phyloP scores from a whole-genome alignment of 2,113 vertebrate species.

The Willisornis vidua region DNA sequence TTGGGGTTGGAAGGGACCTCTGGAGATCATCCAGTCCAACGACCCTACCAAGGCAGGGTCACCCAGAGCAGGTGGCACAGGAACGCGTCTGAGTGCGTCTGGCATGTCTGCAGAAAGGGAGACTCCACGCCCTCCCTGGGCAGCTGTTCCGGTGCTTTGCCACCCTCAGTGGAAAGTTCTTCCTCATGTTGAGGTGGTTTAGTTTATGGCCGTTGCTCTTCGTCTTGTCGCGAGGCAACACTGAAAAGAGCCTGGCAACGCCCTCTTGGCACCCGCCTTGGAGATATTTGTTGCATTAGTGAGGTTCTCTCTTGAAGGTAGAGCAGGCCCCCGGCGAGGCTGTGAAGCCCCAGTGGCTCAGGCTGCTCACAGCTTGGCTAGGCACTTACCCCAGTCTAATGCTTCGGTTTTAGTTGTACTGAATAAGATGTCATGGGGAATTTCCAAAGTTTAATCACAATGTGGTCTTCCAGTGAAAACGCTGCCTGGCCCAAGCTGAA shows the following conservation, averaged over 20 bases:
- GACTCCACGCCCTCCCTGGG: background rate
- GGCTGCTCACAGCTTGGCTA: background rate
- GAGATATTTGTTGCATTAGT: accelerated
- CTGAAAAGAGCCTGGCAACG: no score
- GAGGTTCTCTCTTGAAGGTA: background rate
- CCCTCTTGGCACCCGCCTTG: background rate
- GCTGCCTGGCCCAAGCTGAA: background rate
- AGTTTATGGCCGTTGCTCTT: background rate
- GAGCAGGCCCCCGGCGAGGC: background rate
- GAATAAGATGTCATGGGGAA: background rate
- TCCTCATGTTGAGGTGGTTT: background rate
- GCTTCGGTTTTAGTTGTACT: background rate
- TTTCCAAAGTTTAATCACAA: background rate
- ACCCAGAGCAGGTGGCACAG: background rate
- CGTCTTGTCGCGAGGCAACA: background rate
- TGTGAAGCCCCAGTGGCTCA: background rate
- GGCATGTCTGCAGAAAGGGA: background rate
- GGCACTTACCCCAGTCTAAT: accelerated
- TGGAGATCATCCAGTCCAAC: background rate
- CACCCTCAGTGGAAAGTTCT: background rate
- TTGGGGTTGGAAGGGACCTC: no score
- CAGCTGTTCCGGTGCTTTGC: background rate
- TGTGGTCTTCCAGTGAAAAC: background rate
- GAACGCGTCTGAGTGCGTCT: background rate
- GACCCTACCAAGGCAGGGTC: background rate